phyloP scores from a whole-genome alignment of 2,797 vertebrate genomes.

The Neosilurus hyrtlii region DNA sequence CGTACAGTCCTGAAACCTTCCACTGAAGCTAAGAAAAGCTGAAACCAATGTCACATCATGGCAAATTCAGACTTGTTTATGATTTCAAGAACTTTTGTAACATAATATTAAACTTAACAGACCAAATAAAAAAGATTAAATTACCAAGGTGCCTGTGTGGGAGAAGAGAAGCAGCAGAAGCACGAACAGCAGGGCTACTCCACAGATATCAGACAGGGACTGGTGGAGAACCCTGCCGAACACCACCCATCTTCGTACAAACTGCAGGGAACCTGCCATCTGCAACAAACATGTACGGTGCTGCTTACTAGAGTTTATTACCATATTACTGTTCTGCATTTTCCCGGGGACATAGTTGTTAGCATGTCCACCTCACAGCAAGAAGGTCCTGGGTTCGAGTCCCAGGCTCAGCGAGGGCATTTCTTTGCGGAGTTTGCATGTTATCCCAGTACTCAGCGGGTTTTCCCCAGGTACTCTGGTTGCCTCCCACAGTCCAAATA shows the following conservation, averaged over 20 bases:
- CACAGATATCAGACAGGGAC: slow-evolving; percentile 66
- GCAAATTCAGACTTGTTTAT: background rate
- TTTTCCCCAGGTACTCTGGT: too few relatives aligned
- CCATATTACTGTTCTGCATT: too few relatives aligned
- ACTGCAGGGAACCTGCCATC: slow-evolving; percentile 70
- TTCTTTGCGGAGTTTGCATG: too few relatives aligned
- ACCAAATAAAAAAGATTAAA: background rate
- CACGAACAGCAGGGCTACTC: slow-evolving; percentile 59
- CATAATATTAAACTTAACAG: background rate
- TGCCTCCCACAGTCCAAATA: too few relatives aligned
- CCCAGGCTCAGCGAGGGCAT: too few relatives aligned
- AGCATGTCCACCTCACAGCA: too few relatives aligned
- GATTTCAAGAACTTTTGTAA: background rate
- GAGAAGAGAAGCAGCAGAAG: slow-evolving; percentile 65
- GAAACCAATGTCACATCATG: slow-evolving; percentile 3
- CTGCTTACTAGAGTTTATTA: background rate
- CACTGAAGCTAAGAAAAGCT: slow-evolving; percentile 71
- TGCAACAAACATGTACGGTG: slow-evolving; percentile 48
- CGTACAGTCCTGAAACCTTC: slow-evolving; percentile 65
- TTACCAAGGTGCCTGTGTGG: slow-evolving; percentile 72
- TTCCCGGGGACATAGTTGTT: too few relatives aligned
- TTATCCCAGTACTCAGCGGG: too few relatives aligned
- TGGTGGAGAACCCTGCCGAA: slow-evolving; percentile 68
- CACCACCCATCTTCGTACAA: slow-evolving; percentile 74
- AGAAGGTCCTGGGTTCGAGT: too few relatives aligned